Percentiles rank a stretch among this genome's conserved stretches.
These are phyloP conservation scores for Chaunax sp. DNA, from an alignment of 2,797 vertebrate species.

Conservation along the genomic window DNA sequence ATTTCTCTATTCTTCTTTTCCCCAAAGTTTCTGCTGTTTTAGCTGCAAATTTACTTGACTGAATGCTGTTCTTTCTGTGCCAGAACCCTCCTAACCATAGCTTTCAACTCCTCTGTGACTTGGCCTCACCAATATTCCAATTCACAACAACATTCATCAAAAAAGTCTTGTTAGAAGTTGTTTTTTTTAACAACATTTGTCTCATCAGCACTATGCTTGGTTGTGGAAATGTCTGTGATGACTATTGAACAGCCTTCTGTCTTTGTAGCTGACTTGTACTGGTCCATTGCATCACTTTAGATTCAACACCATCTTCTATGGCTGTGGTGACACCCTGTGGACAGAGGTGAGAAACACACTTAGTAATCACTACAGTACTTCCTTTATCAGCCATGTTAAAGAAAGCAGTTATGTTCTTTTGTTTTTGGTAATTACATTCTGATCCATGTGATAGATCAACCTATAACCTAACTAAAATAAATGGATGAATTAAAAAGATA, in stretches of 20 bases:
- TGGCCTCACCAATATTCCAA: background rate
- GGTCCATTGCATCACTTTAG: slow-evolving; percentile 10
- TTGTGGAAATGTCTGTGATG: slow-evolving; percentile 22
- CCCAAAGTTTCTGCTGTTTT: background rate
- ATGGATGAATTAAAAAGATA: background rate
- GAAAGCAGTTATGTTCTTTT: background rate
- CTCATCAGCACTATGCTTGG: slow-evolving; percentile 1
- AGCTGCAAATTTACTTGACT: background rate
- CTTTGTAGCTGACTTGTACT: slow-evolving; percentile 10
- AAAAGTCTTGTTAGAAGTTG: background rate
- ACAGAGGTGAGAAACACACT: slow-evolving; percentile 49
- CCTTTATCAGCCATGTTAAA: background rate
- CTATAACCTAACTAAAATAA: too few species aligned
- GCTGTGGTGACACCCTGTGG: slow-evolving; percentile 74
- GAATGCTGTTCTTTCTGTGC: slow-evolving; percentile 2
- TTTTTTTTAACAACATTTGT: slow-evolving; percentile 1
- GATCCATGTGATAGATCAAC: background rate
- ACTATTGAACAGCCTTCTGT: slow-evolving; percentile 15
- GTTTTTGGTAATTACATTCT: background rate
- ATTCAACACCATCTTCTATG: slow-evolving; percentile 47
- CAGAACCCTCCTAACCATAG: background rate
- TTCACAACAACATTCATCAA: background rate
- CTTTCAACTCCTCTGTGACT: background rate
- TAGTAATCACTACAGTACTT: background rate
- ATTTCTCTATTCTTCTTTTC: background rate